Percentiles rank a stretch among this genome's conserved stretches.
Evolutionary conservation across 1,140 invertebrate genomes (phyloP).

Genomic region (Heliconius nattereri): DNA sequence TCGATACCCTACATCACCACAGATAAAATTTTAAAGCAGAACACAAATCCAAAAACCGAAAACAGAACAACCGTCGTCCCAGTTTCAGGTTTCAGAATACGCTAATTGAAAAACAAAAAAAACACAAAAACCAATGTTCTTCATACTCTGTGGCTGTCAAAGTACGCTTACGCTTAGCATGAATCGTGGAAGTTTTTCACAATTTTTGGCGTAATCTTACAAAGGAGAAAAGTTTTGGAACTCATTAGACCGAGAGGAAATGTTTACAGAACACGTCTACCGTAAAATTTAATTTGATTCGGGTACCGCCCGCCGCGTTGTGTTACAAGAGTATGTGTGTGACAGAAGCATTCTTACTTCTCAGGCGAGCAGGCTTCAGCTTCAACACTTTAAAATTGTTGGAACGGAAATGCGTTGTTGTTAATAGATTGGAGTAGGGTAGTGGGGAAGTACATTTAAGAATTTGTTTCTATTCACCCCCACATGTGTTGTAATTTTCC

Average conservation of each 20-base stretch:
- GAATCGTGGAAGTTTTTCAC: conserved; percentile 59
- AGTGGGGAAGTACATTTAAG: not conserved
- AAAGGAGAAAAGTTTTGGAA: conserved; percentile 67
- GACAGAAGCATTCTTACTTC: conserved; percentile 20
- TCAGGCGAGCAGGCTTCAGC: not conserved
- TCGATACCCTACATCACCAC: not conserved
- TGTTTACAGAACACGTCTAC: conserved; percentile 59
- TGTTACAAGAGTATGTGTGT: conserved; percentile 27
- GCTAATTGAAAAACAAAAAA: not conserved
- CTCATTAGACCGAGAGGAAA: conserved; percentile 66
- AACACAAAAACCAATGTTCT: not conserved
- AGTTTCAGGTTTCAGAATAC: not conserved
- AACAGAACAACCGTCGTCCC: not conserved
- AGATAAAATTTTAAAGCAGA: not conserved
- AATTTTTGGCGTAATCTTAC: conserved; percentile 70
- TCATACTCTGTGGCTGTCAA: conserved; percentile 46
- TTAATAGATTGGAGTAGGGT: not conserved
- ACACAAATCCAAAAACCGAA: not conserved
- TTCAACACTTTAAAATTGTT: conserved; percentile 11
- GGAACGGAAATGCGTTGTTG: not conserved
- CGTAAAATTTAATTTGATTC: conserved; percentile 66
- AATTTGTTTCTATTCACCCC: conserved; percentile 3
- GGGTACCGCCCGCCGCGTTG: conserved; percentile 15
- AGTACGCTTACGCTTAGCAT: conserved; percentile 48
- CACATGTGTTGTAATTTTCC: not conserved